A percentile compares a stretch with the other conserved stretches of the same genome.
phyloP scores from a whole-genome alignment of 2,888 invertebrate species.

The Sepiola atlantica region DNA sequence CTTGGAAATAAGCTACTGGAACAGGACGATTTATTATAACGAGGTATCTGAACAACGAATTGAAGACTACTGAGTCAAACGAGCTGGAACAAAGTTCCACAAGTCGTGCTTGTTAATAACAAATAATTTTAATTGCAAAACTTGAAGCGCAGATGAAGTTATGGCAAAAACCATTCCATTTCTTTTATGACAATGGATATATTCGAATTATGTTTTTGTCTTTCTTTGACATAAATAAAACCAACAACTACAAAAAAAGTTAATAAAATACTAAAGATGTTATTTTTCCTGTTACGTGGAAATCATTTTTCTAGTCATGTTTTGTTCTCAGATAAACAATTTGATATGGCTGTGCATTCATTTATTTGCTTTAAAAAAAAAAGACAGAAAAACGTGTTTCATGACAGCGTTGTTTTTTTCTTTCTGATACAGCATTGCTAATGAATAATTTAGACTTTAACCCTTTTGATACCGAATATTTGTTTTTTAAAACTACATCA shows the following conservation, averaged over 20 bases:
- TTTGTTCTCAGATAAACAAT: not conserved
- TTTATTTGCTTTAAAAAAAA: not conserved
- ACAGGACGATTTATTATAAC: too few relatives aligned
- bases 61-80: too few relatives aligned
- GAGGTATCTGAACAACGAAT: too few relatives aligned
- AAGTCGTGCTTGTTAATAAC: too few relatives aligned
- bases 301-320: not conserved
- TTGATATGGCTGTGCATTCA: not conserved
- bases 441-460: too few relatives aligned
- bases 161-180: not conserved
- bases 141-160: not conserved
- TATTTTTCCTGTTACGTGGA: not conserved
- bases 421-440: not conserved
- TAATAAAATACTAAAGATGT: not conserved
- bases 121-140: not conserved
- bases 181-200: not conserved
- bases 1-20: too few relatives aligned
- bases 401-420: not conserved
- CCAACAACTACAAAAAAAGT: not conserved
- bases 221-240: not conserved
- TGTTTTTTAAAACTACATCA: too few relatives aligned
- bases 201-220: not conserved
- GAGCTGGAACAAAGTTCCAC: too few relatives aligned
- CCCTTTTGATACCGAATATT: too few relatives aligned
- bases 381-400: not conserved